These are phyloP conservation scores for Heteronetta atricapilla DNA, from an alignment of 2,113 vertebrate genomes.

Conservation along the genomic window DNA sequence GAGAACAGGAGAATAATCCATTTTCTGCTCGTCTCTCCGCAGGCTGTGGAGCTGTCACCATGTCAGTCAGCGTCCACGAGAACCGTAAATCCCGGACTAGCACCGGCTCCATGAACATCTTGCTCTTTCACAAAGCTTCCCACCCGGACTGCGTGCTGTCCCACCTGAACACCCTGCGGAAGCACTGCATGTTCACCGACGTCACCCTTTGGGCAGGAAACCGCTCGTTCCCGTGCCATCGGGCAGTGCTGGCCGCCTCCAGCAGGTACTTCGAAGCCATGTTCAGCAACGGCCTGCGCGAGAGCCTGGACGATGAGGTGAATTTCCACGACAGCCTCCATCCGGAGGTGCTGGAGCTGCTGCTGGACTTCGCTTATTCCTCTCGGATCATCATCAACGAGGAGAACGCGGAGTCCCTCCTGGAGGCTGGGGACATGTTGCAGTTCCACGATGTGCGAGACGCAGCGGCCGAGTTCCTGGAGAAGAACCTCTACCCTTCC, in stretches of 20 bases:
- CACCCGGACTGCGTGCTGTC: conserved; percentile 92
- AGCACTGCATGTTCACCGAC: conserved; percentile 92
- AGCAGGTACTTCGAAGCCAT: conserved; percentile 97
- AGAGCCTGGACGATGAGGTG: conserved; percentile 89
- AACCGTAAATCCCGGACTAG: conserved; percentile 94
- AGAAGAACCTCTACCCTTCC: conserved; percentile 89
- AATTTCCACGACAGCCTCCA: conserved; percentile 94
- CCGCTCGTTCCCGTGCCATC: conserved; percentile 91
- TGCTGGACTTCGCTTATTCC: conserved; percentile 94
- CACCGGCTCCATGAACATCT: conserved; percentile 91
- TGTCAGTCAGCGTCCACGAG: conserved; percentile 95
- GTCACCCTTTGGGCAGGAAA: conserved; percentile 92
- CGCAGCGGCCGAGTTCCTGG: conserved; percentile 90
- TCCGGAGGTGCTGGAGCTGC: conserved; percentile 91
- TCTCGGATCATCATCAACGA: conserved; percentile 92
- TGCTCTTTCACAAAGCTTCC: conserved; percentile 92
- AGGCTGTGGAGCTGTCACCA: conserved; percentile 67
- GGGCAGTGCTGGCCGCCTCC: conserved; percentile 91
- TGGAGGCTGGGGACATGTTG: conserved; percentile 94
- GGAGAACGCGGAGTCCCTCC: conserved; percentile 92
- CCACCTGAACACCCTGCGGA: conserved; percentile 90
- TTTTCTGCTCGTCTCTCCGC: background rate
- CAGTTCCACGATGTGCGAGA: conserved; percentile 94
- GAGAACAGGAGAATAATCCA: background rate
- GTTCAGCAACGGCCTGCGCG: conserved; percentile 93